A percentile compares a stretch with the other conserved stretches of the same genome.
Conservation (phyloP, 2,888 invertebrate genomes). For the Lutraria lutraria region DNA sequence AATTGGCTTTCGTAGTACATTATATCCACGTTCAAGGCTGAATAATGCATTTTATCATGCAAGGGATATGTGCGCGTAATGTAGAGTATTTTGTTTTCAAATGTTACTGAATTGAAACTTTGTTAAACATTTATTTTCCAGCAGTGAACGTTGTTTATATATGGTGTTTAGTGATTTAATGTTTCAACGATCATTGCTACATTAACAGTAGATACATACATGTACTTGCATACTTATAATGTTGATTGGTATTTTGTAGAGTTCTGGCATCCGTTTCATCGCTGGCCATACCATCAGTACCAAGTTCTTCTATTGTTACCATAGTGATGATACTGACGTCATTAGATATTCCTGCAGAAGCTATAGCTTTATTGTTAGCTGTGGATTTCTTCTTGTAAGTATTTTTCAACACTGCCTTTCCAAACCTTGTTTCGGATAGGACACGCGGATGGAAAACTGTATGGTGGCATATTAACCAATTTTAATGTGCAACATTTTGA, state of each 20-base stretch:
- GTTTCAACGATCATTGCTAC: too few species aligned
- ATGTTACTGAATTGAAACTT: too few species aligned
- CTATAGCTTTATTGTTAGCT: slow-evolving; percentile 80
- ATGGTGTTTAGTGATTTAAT: too few species aligned
- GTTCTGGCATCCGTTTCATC: slow-evolving; percentile 77
- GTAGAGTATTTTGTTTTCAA: too few species aligned
- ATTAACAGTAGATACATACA: too few species aligned
- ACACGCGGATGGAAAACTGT: background rate
- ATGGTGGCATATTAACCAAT: background rate
- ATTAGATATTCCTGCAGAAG: slow-evolving; percentile 75
- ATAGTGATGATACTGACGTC: slow-evolving; percentile 82
- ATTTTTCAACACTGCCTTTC: background rate
- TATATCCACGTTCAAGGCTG: background rate
- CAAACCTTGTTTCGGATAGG: background rate
- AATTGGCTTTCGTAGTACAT: background rate
- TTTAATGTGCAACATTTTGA: background rate
- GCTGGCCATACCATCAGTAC: slow-evolving; percentile 82
- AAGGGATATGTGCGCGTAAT: too few species aligned
- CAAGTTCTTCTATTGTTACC: slow-evolving; percentile 82
- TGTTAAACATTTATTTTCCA: background rate
- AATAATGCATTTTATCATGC: background rate
- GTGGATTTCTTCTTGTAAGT: slow-evolving; percentile 84
- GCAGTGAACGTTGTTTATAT: too few species aligned
- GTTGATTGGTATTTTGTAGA: slow-evolving; percentile 64
- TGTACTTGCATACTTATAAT: background rate